Percentiles rank a stretch among this genome's conserved stretches.
phyloP scores from a whole-genome alignment of 2,888 invertebrate genomes.

The Noctua pronuba region DNA sequence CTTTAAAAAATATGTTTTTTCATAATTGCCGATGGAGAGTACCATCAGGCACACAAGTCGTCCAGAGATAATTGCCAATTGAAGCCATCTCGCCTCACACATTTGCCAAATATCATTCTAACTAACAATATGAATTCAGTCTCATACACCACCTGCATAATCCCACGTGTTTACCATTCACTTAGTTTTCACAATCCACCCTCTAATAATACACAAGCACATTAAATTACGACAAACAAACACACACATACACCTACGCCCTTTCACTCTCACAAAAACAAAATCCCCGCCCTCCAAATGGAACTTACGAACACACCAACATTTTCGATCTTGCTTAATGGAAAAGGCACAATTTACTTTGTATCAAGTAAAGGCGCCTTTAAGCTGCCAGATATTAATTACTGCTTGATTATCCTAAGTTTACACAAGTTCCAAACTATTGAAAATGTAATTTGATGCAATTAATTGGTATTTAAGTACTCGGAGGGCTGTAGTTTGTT shows the following conservation, averaged over 20 bases:
- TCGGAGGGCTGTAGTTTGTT: slow-evolving; percentile 32
- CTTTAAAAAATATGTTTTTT: neutral
- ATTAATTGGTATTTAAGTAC: slow-evolving; percentile 54
- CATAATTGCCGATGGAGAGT: neutral
- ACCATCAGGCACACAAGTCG: neutral
- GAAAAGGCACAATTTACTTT: slow-evolving; percentile 41
- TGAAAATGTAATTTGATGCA: slow-evolving; percentile 58
- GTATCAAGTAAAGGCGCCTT: slow-evolving; percentile 41
- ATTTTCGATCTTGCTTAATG: slow-evolving; percentile 23
- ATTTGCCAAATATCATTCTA: neutral
- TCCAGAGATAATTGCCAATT: neutral
- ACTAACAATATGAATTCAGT: neutral
- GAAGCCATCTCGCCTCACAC: neutral
- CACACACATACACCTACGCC: neutral
- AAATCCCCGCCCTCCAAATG: slow-evolving; percentile 8
- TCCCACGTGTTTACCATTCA: neutral
- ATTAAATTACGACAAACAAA: slow-evolving; percentile 45
- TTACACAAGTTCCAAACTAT: slow-evolving; percentile 50
- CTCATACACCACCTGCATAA: neutral
- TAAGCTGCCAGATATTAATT: slow-evolving; percentile 64
- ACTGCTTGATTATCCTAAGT: slow-evolving; percentile 59
- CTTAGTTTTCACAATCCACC: neutral
- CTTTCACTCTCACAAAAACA: neutral
- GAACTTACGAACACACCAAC: neutral
- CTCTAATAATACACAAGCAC: slow-evolving; percentile 3